Evolutionary conservation across 2,888 invertebrate genomes (phyloP).

Genomic region (Euplexia lucipara): DNA sequence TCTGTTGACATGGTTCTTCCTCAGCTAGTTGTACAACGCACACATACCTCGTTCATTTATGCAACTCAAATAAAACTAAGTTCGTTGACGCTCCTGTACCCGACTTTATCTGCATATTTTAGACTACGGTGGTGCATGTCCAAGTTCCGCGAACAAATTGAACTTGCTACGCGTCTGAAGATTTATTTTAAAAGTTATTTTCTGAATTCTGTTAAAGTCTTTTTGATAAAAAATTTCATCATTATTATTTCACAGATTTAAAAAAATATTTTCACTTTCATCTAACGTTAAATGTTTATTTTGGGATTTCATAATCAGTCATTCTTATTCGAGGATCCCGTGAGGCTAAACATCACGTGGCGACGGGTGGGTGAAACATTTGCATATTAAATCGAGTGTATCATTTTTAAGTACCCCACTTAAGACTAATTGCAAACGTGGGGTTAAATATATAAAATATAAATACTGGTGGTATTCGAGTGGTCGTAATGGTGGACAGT

Average conservation of each 20-base stretch:
- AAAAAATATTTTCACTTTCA: conserved; percentile 25
- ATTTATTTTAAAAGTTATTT: conserved; percentile 62
- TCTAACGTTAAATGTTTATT: conserved; percentile 26
- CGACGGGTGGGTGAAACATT: conserved; percentile 56
- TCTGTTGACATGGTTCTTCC: conserved; percentile 65
- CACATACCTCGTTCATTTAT: conserved; percentile 70
- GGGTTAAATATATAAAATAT: conserved; percentile 61
- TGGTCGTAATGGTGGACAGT: conserved; percentile 56
- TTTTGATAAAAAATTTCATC: conserved; percentile 31
- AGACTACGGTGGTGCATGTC: conserved; percentile 59
- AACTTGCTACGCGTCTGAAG: conserved; percentile 54
- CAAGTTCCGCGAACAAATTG: conserved; percentile 67
- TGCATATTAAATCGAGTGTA: conserved; percentile 65
- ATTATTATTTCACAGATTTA: conserved; percentile 11
- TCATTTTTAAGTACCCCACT: conserved; percentile 63
- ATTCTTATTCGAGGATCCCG: conserved; percentile 39
- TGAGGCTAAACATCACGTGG: conserved; percentile 38
- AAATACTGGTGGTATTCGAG: conserved; percentile 52
- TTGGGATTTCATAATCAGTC: conserved; percentile 27
- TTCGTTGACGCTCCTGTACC: conserved; percentile 68
- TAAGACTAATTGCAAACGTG: conserved; percentile 63
- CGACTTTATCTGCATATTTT: conserved; percentile 71
- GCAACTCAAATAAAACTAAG: conserved; percentile 76
- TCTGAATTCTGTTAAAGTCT: conserved; percentile 40
- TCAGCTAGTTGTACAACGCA: conserved; percentile 61